phyloP scores from a whole-genome alignment of 2,888 invertebrate species.

The Malacosoma neustria region DNA sequence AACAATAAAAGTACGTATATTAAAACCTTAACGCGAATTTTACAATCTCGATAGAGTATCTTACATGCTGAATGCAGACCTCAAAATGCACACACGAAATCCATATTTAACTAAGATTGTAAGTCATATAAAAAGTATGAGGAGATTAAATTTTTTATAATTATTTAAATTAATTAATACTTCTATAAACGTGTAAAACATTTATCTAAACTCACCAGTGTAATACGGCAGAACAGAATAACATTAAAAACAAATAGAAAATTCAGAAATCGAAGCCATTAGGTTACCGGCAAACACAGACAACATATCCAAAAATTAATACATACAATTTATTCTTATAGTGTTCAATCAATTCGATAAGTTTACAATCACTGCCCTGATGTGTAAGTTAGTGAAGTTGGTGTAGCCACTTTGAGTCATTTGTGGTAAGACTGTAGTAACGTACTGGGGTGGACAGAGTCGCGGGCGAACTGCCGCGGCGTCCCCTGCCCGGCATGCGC shows the following conservation, averaged over 20 bases:
- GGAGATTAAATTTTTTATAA: no score
- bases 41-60: no score
- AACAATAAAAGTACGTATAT: no score
- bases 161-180: no score
- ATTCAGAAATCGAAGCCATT: no score
- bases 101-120: no score
- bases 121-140: no score
- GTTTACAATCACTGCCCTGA: neutral
- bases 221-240: neutral
- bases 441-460: slow-evolving; percentile 29
- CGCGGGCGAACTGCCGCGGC: slow-evolving; percentile 44
- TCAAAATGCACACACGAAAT: no score
- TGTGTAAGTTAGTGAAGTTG: neutral
- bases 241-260: no score
- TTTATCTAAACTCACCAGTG: slow-evolving; percentile 1
- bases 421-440: slow-evolving; percentile 5
- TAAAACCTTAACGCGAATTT: no score
- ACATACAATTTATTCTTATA: neutral
- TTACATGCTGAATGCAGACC: no score
- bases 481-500: slow-evolving; percentile 34
- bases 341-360: neutral
- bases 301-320: neutral
- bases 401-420: neutral
- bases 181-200: no score
- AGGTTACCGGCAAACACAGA: neutral